Evolutionary conservation across 1,140 invertebrate genomes (phyloP).

Genomic region (Heliothis subflexa): DNA sequence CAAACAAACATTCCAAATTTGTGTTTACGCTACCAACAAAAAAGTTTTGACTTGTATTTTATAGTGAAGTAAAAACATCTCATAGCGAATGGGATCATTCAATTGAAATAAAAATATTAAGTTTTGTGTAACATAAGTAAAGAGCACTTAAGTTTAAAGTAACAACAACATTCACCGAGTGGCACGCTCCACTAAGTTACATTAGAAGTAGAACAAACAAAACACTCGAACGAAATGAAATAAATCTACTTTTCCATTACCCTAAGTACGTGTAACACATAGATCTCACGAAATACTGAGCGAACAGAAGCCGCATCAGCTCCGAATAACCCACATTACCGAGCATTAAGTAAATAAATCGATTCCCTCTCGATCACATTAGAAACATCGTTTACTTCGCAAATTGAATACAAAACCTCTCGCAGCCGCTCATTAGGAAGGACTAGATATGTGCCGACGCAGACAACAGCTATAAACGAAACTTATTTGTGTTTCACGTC

Average conservation of each 20-base stretch:
- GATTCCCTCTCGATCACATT: conserved; percentile 6
- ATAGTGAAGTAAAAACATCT: too few species aligned
- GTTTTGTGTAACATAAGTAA: too few species aligned
- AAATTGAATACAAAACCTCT: conserved; percentile 25
- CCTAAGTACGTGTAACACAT: not conserved
- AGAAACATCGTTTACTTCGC: conserved; percentile 27
- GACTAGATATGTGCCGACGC: conserved; percentile 6
- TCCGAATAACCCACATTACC: not conserved
- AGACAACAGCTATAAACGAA: conserved; percentile 14
- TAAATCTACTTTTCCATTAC: not conserved
- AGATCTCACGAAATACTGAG: conserved; percentile 7
- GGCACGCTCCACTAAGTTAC: not conserved
- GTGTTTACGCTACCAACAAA: too few species aligned
- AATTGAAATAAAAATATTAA: too few species aligned
- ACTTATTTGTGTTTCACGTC: conserved; percentile 32
- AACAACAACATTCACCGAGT: too few species aligned
- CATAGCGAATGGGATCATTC: too few species aligned
- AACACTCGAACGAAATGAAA: not conserved
- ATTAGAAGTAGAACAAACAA: not conserved
- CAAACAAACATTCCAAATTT: too few species aligned
- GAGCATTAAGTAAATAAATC: conserved; percentile 34
- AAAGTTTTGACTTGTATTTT: too few species aligned
- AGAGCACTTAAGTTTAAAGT: too few species aligned
- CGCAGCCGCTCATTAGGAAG: conserved; percentile 19
- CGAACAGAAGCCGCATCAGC: not conserved